Evolutionary conservation across 2,797 vertebrate genomes (phyloP).

Genomic region (Brachyalestes nurse): DNA sequence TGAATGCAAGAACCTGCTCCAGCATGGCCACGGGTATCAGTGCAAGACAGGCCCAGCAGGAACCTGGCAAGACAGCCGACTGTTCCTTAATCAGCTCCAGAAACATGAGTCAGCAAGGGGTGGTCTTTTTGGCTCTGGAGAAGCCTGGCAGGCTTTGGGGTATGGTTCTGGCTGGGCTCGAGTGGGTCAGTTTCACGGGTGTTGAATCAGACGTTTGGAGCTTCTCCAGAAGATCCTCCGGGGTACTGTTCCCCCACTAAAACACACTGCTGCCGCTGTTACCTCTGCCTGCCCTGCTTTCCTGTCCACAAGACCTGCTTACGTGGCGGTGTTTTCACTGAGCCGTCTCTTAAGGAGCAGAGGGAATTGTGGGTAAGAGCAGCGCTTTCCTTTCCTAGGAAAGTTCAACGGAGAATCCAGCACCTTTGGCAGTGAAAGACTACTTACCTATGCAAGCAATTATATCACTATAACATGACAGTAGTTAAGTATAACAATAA

Average conservation of each 20-base stretch:
- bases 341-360: constrained; percentile 26
- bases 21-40: neutral
- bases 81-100: constrained; percentile 50
- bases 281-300: constrained; percentile 38
- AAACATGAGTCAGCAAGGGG: constrained; percentile 48
- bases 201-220: constrained; percentile 52
- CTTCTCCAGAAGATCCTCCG: constrained; percentile 38
- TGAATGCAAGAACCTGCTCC: constrained; percentile 18
- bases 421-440: neutral
- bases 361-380: constrained; percentile 36
- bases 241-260: constrained; percentile 32
- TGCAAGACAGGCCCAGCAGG: constrained; percentile 37
- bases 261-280: constrained; percentile 30
- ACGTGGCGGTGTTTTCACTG: constrained; percentile 22
- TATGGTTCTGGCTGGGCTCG: constrained; percentile 32
- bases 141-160: constrained; percentile 38
- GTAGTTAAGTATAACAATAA: too few relatives aligned
- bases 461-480: neutral
- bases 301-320: constrained; percentile 36
- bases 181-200: constrained; percentile 53
- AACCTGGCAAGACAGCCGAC: constrained; percentile 36
- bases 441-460: neutral
- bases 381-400: constrained; percentile 15
- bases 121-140: constrained; percentile 46
- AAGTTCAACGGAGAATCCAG: constrained; percentile 7